Conservation (phyloP, 1,140 invertebrate species). For the Ceratosolen solmsi region DNA sequence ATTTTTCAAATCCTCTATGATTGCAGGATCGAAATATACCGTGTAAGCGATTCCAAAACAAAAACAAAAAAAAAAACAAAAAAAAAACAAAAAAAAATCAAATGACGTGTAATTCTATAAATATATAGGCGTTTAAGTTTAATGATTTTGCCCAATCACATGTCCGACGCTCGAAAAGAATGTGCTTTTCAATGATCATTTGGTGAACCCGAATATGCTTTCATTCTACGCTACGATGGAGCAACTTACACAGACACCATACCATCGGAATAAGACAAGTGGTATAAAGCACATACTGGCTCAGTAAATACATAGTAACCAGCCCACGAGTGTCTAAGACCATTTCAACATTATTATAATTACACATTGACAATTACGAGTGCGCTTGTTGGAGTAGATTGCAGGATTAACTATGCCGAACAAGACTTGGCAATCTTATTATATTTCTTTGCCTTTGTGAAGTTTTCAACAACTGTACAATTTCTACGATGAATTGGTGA, state of each 20-base stretch:
- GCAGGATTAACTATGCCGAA: slow-evolving; percentile 42
- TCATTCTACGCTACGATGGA: slow-evolving; percentile 12
- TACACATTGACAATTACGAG: slow-evolving; percentile 44
- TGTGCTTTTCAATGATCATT: slow-evolving; percentile 1
- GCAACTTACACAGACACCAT: slow-evolving; percentile 36
- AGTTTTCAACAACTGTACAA: slow-evolving; percentile 48
- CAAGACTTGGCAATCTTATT: slow-evolving; percentile 29
- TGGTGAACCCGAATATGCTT: background rate
- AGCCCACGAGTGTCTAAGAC: background rate
- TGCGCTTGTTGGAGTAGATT: slow-evolving; percentile 38
- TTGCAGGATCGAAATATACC: slow-evolving; percentile 37
- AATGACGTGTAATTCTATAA: no score
- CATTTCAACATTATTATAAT: slow-evolving; percentile 29
- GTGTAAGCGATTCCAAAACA: slow-evolving; percentile 31
- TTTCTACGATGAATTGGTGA: slow-evolving; percentile 18
- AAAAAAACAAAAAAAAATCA: no score
- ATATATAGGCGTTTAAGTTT: no score
- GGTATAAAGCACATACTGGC: slow-evolving; percentile 6
- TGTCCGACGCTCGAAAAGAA: slow-evolving; percentile 5
- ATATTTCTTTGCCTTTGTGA: slow-evolving; percentile 8
- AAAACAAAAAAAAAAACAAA: background rate
- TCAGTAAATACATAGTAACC: slow-evolving; percentile 2
- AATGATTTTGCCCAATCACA: no score
- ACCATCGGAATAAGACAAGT: slow-evolving; percentile 41
- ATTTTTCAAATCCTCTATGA: slow-evolving; percentile 20